Percentiles rank a stretch among this genome's conserved stretches.
Conservation (phyloP, 2,888 invertebrate species). For the Megalurothrips usitatus region DNA sequence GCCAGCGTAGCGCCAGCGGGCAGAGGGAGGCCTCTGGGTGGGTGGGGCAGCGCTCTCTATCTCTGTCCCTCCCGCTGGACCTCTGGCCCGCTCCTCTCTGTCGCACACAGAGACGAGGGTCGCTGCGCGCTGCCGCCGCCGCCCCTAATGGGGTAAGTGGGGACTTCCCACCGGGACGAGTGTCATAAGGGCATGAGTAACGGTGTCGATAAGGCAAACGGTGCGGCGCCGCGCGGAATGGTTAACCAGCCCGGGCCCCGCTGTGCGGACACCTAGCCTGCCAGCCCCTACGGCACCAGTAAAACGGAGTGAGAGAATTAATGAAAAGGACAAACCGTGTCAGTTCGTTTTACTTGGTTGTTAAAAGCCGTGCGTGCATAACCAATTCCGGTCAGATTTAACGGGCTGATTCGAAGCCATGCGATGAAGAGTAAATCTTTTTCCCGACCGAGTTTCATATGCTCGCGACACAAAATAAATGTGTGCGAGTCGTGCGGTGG, state of each 20-base stretch:
- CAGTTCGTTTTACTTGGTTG: no score
- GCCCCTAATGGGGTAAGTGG: slow-evolving; percentile 19
- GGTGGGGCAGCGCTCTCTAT: background rate
- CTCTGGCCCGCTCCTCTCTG: background rate
- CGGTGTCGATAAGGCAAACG: slow-evolving; percentile 13
- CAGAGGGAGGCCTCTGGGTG: background rate
- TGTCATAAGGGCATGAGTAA: slow-evolving; percentile 26
- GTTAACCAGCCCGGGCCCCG: background rate
- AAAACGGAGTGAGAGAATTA: no score
- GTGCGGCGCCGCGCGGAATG: background rate
- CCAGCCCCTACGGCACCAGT: no score
- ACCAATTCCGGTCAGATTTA: no score
- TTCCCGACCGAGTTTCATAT: no score
- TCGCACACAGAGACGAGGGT: slow-evolving; percentile 4
- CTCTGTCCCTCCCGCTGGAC: background rate
- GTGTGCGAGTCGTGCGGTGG: no score
- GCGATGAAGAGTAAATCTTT: no score
- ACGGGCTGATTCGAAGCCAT: no score
- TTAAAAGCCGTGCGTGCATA: no score
- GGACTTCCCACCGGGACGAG: slow-evolving; percentile 14
- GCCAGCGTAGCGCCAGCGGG: background rate
- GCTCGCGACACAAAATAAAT: no score
- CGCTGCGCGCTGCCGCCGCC: background rate
- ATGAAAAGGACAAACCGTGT: no score
- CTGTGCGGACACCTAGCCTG: no score